Conservation (phyloP, 2,113 vertebrate genomes). For the Sander vitreus region DNA sequence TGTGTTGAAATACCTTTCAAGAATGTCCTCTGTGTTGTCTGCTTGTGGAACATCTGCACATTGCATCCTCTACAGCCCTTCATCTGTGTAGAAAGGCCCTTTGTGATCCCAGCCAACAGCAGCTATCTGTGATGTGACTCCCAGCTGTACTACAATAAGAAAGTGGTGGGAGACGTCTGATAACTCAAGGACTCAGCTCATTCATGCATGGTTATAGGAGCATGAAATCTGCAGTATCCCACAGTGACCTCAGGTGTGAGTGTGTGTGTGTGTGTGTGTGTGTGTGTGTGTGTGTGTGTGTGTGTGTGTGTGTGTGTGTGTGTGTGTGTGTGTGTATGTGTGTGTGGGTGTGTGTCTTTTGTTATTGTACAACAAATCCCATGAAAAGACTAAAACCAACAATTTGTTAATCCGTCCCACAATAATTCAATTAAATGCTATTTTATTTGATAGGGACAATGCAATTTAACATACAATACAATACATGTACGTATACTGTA, state of each 20-base stretch:
- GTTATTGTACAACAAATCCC: too few relatives aligned
- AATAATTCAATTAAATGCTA: too few relatives aligned
- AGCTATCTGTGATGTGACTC: slow-evolving; percentile 56
- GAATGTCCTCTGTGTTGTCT: slow-evolving; percentile 15
- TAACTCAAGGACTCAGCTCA: slow-evolving; percentile 63
- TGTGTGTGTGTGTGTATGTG: too few relatives aligned
- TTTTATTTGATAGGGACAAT: too few relatives aligned
- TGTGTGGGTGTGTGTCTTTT: too few relatives aligned
- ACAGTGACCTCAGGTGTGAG: not conserved
- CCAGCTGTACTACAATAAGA: not conserved
- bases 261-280: not conserved
- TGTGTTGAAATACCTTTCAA: slow-evolving; percentile 18
- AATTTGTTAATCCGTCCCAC: too few relatives aligned
- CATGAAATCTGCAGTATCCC: slow-evolving; percentile 4
- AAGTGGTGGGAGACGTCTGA: slow-evolving; percentile 54
- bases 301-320: too few relatives aligned
- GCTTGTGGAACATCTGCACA: slow-evolving; percentile 35
- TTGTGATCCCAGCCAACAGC: slow-evolving; percentile 52
- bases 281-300: too few relatives aligned
- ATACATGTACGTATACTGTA: too few relatives aligned
- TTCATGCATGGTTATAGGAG: slow-evolving; percentile 1
- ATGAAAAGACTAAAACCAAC: too few relatives aligned
- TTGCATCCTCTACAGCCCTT: slow-evolving; percentile 28
- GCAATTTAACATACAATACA: too few relatives aligned
- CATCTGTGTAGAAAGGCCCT: slow-evolving; percentile 35